Base-by-base conservation (phyloP, 2,888 invertebrate genomes). In the Drosophila meridiana region DNA sequence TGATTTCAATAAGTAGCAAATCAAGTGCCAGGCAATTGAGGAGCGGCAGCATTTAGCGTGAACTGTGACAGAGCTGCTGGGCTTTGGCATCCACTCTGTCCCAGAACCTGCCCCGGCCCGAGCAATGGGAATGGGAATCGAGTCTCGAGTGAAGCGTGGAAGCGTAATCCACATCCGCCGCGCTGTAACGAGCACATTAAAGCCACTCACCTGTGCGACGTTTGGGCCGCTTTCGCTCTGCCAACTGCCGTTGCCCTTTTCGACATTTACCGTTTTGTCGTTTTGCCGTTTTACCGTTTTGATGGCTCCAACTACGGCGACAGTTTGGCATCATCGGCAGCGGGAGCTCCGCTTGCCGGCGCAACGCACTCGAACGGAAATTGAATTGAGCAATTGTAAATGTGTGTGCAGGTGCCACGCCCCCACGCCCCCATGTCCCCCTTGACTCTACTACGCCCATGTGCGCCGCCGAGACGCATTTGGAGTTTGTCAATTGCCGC, bases 321-420 rank as follows among this genome's bases (percentile, higher is more conserved):
- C 89, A 86, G 83, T 88, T 89, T 89, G 89, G 79, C 80, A 71
- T 80, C 88, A 63, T 76, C 82, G 86, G 83, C 86, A 83, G 68
- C 73, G 75, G 71, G 77, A 82, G 89, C 87, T 87, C 81, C 79
- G 81, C 78, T 83, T 81, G 85, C 83, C 82, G 67, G 34, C 52
- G 20, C 11, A 57, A 80, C 77, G 79, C 86, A 90, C 82, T 91
- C 90, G 75, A 92, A 89, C 90, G 92, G 88, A 91, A 91, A 91
- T 91, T 83, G 79, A 91, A 90, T 91, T 89, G 90, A 90, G 91
- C 90, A 86, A 90, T 90, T 89, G 90, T 83, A 75, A 80, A 78
- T 77, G 79, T 45, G 45, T 80, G 73, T 65, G 67, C 56, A 59
- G 30, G 36, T 53, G 20, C 14, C 34, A 20, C 48, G 20, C 36